Percentiles rank a stretch among this genome's conserved stretches.
Evolutionary conservation across 2,888 invertebrate species (phyloP).

Genomic region (Stratiomys singularior): DNA sequence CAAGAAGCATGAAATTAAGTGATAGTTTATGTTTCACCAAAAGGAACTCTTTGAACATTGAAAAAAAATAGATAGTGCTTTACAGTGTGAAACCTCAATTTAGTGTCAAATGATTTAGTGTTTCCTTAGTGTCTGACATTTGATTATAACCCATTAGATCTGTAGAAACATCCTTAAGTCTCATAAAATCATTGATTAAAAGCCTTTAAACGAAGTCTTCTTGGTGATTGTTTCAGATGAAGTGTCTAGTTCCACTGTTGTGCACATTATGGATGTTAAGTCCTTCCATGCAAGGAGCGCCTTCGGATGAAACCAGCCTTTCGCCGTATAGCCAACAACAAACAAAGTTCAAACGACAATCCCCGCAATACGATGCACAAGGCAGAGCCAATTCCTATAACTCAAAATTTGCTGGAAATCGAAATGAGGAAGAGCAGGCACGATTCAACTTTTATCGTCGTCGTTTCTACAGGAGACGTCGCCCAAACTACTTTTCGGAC

Average conservation of each 20-base stretch:
- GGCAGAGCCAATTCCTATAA: conserved; percentile 58
- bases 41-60: no score
- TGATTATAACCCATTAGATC: no score
- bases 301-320: neutral
- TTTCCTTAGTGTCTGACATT: no score
- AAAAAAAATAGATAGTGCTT: no score
- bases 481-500: neutral
- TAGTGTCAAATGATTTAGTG: no score
- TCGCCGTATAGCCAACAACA: neutral
- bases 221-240: conserved; percentile 20
- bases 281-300: neutral
- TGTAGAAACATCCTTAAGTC: no score
- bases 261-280: neutral
- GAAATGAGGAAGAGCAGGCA: conserved; percentile 58
- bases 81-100: no score
- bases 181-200: no score
- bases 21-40: no score
- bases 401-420: conserved; percentile 60
- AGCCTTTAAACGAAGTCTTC: no score
- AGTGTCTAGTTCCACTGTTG: neutral
- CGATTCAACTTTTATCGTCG: neutral
- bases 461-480: neutral
- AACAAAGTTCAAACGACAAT: neutral
- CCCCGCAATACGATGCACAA: conserved; percentile 39
- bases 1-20: no score